Evolutionary conservation across 2,888 invertebrate species (phyloP), one percentile per base, ranked within the genome.

Genomic region (Phaedon cochleariae): DNA sequence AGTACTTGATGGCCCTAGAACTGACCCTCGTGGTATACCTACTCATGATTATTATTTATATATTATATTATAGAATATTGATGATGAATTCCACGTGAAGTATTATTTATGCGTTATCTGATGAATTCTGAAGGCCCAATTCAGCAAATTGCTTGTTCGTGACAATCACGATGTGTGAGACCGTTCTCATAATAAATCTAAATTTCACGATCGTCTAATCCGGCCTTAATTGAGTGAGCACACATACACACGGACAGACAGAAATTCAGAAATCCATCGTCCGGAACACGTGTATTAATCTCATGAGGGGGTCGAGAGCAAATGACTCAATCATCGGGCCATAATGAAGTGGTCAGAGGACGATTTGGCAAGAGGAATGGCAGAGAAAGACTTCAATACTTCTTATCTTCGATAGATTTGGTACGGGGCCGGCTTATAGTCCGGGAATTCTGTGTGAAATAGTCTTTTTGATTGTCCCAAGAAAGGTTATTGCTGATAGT

Each of bases 251-350:
- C 66, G 66, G 63, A 65, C 66, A 63, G 29, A 57, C 22, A 46
- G 57, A 26, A 45, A 45, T 45, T 52, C 26, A 41, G 41, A 41
- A 41, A 41, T 41, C 7, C 41, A n/a, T 41, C 41, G 41, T 12
- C 15, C 41, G 41, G 15, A 79, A 79, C 81, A 81, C 79, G 80
- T 81, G 82, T 80, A 82, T 82, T 82, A 81, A 81, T 82, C 82
- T 81, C 82, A 77, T 73, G 77, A 74, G 75, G 74, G 78, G 78
- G 15, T 41, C 15, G 76, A n/a, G 75, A 77, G 76, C 77, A 81
- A 82, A 81, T 81, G 81, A 82, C 82, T 82, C 82, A 82, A 82
- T 82, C 81, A 79, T 71, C 77, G 76, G 78, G 15, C 41, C 75
- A 81, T 81, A 81, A 82, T 82, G 82, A 82, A 82, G 81, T 78